Evolutionary conservation across 2,888 invertebrate genomes (phyloP), one percentile per base, ranked within the genome.

Genomic region (Rhagonycha lutea): DNA sequence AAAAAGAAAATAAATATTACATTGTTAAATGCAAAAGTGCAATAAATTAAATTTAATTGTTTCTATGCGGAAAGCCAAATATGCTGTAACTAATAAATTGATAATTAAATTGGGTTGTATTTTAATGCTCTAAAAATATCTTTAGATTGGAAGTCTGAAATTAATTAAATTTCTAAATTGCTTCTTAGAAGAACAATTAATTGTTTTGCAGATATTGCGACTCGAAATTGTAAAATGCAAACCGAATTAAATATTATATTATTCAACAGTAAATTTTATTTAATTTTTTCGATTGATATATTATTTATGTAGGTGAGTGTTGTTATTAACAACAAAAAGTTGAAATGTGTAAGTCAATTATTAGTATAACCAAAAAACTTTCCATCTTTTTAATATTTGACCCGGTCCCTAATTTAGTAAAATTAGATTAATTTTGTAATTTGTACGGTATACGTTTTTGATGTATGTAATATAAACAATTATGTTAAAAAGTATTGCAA

Each of bases 401-500:
- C 47, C 47, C n/a, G n/a, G 7, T 47, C 47, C 47, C 47, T 47
- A 47, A 47, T 47, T 47, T 47, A 47, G 47, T n/a, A 7, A 47
- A 47, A 47, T 47, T 47, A 47, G 47, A 47, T 47, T 47, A 47
- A 47, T 47, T 47, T 47, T 47, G 47, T 47, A 47, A 47, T 47
- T 47, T 47, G 47, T 47, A 47, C 47, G 47, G 47, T 47, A 47
- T 47, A 47, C 47, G 47, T 12, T 47, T 77, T 77, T 79, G 69
- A 75, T 74, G 73, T 76, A 77, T 74, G 69, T 79, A 79, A 84
- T 83, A 82, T 83, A 83, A 82, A 83, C 84, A 84, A 85, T 82
- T 83, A 85, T 83, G 84, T 85, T 85, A 85, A 84, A 84, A 84
- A 65, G 24, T 82, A 84, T 83, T 80, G 84, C 83, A 82, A 86